A percentile compares a stretch with the other conserved stretches of the same genome.
Conservation (phyloP, 2,797 vertebrate species). For the Lepus townsendii region DNA sequence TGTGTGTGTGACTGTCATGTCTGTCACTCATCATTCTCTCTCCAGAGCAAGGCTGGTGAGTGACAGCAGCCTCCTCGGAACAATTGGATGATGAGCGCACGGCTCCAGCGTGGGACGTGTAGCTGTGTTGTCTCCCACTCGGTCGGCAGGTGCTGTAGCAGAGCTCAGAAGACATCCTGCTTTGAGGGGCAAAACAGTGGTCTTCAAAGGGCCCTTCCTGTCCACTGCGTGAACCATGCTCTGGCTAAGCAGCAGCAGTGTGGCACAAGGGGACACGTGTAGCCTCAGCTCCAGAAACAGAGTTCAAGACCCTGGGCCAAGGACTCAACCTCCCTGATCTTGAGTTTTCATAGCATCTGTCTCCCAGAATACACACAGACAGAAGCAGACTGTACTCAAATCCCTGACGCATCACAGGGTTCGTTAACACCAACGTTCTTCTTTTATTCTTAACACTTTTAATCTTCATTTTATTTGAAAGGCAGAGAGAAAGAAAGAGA, state of each 20-base stretch:
- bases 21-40: neutral
- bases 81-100: neutral
- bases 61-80: constrained; percentile 9
- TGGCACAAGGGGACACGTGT: accelerated
- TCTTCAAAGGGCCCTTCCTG: neutral
- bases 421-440: too few species aligned
- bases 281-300: neutral
- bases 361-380: neutral
- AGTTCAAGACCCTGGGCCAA: neutral
- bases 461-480: too few species aligned
- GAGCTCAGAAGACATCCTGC: neutral
- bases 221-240: neutral
- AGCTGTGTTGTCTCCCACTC: neutral
- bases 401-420: neutral
- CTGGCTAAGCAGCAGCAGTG: neutral
- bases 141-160: neutral
- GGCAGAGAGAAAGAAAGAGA: too few species aligned
- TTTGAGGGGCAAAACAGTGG: neutral
- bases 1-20: accelerated
- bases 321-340: neutral
- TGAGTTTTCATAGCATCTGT: neutral
- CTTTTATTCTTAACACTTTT: too few species aligned
- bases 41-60: neutral
- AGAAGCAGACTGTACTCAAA: neutral
- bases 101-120: constrained; percentile 24